Evolutionary conservation across 2,888 invertebrate genomes (phyloP).

Genomic region (Galeopsomyia nigrocyanea): DNA sequence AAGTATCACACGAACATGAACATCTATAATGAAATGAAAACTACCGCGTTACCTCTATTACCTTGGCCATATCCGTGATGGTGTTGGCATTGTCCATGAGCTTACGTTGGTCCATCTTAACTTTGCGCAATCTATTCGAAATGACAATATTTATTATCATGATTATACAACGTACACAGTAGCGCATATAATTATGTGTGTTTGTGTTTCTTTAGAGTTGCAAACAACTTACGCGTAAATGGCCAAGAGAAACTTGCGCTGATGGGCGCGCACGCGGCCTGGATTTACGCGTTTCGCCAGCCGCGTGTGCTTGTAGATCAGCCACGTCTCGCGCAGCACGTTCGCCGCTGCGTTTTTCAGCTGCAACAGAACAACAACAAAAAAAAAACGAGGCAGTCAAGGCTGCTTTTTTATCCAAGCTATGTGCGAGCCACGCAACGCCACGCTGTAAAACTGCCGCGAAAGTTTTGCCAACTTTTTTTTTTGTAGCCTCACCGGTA

Average conservation of each 20-base stretch:
- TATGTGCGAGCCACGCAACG: too few relatives aligned
- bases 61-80: slow-evolving; percentile 99
- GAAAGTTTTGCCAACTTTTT: too few relatives aligned
- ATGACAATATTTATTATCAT: too few relatives aligned
- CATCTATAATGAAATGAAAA: too few relatives aligned
- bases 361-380: slow-evolving; percentile 73
- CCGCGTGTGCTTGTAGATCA: slow-evolving; percentile 99
- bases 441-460: too few relatives aligned
- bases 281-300: slow-evolving; percentile 97
- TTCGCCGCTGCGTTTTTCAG: slow-evolving; percentile 99
- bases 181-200: too few relatives aligned
- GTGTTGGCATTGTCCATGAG: slow-evolving; percentile 99
- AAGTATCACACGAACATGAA: too few relatives aligned
- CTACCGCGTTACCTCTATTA: slow-evolving; percentile 66
- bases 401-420: background rate
- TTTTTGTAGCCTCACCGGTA: too few relatives aligned
- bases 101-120: slow-evolving; percentile 99
- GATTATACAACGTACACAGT: too few relatives aligned
- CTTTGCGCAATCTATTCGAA: slow-evolving; percentile 89
- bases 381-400: background rate
- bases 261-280: slow-evolving; percentile 96
- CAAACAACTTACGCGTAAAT: slow-evolving; percentile 94
- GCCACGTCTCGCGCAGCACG: slow-evolving; percentile 99
- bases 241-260: slow-evolving; percentile 98
- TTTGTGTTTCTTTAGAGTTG: too few relatives aligned